phyloP scores from a whole-genome alignment of 2,113 vertebrate species.

The Piaya cayana region DNA sequence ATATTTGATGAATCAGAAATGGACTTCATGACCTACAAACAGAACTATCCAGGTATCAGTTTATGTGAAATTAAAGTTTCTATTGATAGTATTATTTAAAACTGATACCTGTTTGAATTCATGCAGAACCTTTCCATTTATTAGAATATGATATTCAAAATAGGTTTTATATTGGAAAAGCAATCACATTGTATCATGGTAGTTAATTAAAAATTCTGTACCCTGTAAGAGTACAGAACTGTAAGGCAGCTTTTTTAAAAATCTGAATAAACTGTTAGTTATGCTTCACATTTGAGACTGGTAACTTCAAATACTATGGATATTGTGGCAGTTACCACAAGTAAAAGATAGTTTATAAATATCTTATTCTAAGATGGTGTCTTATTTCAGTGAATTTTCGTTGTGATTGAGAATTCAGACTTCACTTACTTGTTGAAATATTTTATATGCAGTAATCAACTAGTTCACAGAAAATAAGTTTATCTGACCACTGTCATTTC shows the following conservation, averaged over 20 bases:
- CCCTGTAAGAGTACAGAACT: too few relatives aligned
- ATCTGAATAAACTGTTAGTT: not conserved
- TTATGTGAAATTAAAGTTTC: not conserved
- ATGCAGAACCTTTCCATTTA: not conserved
- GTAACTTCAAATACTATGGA: not conserved
- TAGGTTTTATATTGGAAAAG: not conserved
- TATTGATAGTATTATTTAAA: not conserved
- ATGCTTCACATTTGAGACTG: not conserved
- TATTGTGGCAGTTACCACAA: not conserved
- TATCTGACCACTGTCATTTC: not conserved
- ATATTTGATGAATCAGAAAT: not conserved
- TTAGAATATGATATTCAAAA: not conserved
- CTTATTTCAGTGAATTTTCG: not conserved
- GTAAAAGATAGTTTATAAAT: not conserved
- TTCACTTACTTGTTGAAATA: not conserved
- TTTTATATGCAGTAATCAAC: not conserved
- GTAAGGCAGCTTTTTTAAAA: not conserved
- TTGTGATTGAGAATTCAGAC: not conserved
- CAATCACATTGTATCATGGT: fast-evolving
- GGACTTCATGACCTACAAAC: not conserved
- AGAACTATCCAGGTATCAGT: not conserved
- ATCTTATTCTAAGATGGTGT: not conserved
- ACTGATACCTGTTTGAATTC: not conserved
- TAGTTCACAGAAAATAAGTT: not conserved
- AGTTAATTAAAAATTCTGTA: not conserved